Evolutionary conservation across 35 echinoderm and acorn worm genomes (phyloP).

Genomic region (Stichopus chloronotus): DNA sequence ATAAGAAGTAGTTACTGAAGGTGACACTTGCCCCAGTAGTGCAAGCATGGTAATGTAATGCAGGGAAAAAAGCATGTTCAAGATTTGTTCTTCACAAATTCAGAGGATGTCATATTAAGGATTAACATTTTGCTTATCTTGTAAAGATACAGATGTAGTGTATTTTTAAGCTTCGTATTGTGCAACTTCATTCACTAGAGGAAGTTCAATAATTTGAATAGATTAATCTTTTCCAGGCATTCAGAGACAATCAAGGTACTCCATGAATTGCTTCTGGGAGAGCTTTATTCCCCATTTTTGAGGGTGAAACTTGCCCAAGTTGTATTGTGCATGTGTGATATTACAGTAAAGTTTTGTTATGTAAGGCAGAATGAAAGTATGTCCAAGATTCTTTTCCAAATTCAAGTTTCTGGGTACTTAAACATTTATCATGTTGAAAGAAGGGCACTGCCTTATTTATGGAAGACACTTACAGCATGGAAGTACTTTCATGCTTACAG

Average conservation of each 20-base stretch:
- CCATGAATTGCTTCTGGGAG: not conserved
- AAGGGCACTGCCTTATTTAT: not conserved
- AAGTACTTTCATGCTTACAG: too few relatives aligned
- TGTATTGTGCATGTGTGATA: not conserved
- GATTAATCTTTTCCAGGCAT: too few relatives aligned
- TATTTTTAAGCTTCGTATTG: too few relatives aligned
- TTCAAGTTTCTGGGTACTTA: not conserved
- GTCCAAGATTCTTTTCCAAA: not conserved
- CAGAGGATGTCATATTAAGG: too few relatives aligned
- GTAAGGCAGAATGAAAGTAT: conserved; percentile 16
- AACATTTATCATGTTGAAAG: not conserved
- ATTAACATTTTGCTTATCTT: too few relatives aligned
- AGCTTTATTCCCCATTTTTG: not conserved
- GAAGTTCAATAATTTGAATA: too few relatives aligned
- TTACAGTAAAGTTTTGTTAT: not conserved
- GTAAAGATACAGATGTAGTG: too few relatives aligned
- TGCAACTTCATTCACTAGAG: too few relatives aligned
- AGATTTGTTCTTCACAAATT: too few relatives aligned
- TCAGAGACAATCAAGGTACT: not conserved
- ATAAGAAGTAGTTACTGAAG: not conserved
- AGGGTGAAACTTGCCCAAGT: not conserved
- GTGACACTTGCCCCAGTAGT: conserved; percentile 14
- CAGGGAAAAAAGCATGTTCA: not conserved
- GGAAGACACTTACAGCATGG: conserved; percentile 7
- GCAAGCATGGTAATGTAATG: conserved; percentile 3